Base-by-base conservation (phyloP, 2,888 invertebrate species). In the Odontomyia ornata region DNA sequence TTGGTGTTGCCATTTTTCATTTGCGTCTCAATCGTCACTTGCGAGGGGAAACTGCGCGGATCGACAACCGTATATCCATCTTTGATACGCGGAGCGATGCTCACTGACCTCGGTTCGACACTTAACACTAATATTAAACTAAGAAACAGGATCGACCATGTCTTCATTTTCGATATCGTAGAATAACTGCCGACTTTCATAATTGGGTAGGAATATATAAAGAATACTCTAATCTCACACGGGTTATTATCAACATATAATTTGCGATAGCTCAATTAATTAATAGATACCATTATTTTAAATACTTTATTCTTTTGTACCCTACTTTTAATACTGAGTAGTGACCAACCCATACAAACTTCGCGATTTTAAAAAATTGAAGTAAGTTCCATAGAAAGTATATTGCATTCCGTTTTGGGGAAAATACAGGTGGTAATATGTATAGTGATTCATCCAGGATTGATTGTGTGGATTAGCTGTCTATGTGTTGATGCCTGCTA, bases 21-120 rank as follows among this genome's bases (percentile, higher is more conserved):
- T 57, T 23, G 18, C 5, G 36, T 36, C 36, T 23, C 5, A 11
- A 73, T 73, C 15, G 57, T 73, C 73, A 73, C 73, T 13, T 60
- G 57, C 11, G 73, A 30, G 60, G 73, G 73, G 23, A 73, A 73
- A 60, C 73, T 73, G n/a, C 60, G 57, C 36, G 73, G 73, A 60
- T 73, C 57, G 9, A 23, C 57, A 9, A 73, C 73, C n/a, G 73
- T 73, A 36, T 73, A 73, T 57, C 73, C 73, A 57, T 73, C 25
- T 57, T 73, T 9, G 15, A 73, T 73, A 13, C 73, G 73, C 25
- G 73, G 43, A 11, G 73, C 56, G 1, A 73, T 36, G 18, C 52
- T 36, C 23, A 73, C 18, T 57, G 23, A 23, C 36, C 73, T 47
- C 1, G 57, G 7, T 36, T 73, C 73, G 9, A 73, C 73, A 36